These are phyloP conservation scores for Hydroisotoma schaefferi DNA, from an alignment of 2,888 invertebrate species.

Conservation along the genomic window DNA sequence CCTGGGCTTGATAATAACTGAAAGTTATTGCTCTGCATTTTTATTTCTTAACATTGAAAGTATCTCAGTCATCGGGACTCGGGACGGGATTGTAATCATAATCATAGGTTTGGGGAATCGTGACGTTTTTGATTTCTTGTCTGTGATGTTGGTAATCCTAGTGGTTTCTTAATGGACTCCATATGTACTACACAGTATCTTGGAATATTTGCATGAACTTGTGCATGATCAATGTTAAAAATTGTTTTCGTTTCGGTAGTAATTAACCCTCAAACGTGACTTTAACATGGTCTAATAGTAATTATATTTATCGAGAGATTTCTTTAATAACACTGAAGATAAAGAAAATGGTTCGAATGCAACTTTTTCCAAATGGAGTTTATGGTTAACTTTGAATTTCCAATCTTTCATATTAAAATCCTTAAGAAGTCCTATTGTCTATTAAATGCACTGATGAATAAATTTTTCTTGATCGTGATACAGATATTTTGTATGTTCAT, in stretches of 20 bases:
- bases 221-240: constrained; percentile 47
- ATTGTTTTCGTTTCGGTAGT: constrained; percentile 47
- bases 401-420: too few relatives aligned
- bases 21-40: constrained; percentile 13
- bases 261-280: constrained; percentile 47
- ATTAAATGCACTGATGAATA: too few relatives aligned
- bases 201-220: constrained; percentile 45
- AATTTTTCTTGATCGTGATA: too few relatives aligned
- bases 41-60: not conserved
- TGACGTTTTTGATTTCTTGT: constrained; percentile 48
- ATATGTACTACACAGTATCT: constrained; percentile 17
- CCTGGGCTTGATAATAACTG: not conserved
- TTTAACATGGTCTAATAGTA: constrained; percentile 46
- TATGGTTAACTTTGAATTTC: too few relatives aligned
- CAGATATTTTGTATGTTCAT: too few relatives aligned
- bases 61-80: not conserved
- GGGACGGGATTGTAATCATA: constrained; percentile 8
- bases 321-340: too few relatives aligned
- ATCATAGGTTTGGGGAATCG: constrained; percentile 41
- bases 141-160: constrained; percentile 45
- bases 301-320: constrained; percentile 42
- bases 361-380: too few relatives aligned
- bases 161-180: constrained; percentile 27
- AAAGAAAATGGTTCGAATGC: too few relatives aligned
- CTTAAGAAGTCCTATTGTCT: too few relatives aligned